Evolutionary conservation across 1,140 invertebrate genomes (phyloP), one percentile per base, ranked within the genome.

Genomic region (Eumaeus atala): DNA sequence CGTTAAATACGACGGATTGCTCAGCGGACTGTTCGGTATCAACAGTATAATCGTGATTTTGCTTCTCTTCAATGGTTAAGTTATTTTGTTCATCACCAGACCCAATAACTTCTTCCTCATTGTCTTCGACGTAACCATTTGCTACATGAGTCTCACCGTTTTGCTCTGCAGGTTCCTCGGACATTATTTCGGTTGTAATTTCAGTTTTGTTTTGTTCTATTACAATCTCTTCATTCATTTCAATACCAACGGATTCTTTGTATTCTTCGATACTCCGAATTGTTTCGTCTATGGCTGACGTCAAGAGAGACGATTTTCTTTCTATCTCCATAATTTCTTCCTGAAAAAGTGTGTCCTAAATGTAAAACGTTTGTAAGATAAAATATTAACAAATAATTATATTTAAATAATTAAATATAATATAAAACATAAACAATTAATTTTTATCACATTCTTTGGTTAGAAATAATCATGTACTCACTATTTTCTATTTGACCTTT

Each of bases 231-330:
- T 59, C 53, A 11, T 61, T 64, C 1, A 54, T 16, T 34, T 55
- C 50, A 9, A 65, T 62, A 3, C 56, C 63, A 9, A 62, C 63
- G 0, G 56, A 58, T 59, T 81, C 74, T 58, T 83, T 85, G 38
- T 85, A 85, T 59, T 82, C 75, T 62, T 83, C 76, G 18, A 85
- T 83, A 38, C 66, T 72, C 61, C 77, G 77, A 8, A 82, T 73
- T 0, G 82, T 83, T 62, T 80, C 59, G 34, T 79, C 78, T 33
- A 84, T 84, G 0, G 74, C 79, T 40, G 79, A 78, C 12, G 77
- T 70, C 6, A 85, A 71, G 12, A 77, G 70, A 4, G 77, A 75
- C 9, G 79, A 81, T 55, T 78, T 76, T 48, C 73, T 65, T 54
- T 72, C 72, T 33, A 83, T 77, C 63, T 85, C 77, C 48, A 73